Evolutionary conservation across 2,888 invertebrate species (phyloP).

Genomic region (Xylota segnis): DNA sequence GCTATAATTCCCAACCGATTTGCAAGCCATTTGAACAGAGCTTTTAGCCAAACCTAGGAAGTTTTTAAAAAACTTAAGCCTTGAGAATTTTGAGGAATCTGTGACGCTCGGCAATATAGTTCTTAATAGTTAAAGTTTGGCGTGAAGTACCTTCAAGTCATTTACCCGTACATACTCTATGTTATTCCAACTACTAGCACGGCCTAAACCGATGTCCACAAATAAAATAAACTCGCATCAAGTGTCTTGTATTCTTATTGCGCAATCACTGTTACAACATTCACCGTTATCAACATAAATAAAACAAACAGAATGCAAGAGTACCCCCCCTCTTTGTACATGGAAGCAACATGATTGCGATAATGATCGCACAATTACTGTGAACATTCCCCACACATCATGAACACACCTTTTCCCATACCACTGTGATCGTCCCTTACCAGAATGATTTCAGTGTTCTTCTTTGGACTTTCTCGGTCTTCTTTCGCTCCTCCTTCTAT

Average conservation of each 20-base stretch:
- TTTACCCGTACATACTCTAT: too few species aligned
- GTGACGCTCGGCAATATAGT: too few species aligned
- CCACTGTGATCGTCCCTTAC: slow-evolving; percentile 21
- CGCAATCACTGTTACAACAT: slow-evolving; percentile 40
- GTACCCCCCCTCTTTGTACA: background rate
- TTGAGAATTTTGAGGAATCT: too few species aligned
- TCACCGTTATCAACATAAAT: slow-evolving; percentile 26
- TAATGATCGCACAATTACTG: slow-evolving; percentile 52
- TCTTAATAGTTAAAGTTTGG: too few species aligned
- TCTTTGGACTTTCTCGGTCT: slow-evolving; percentile 11
- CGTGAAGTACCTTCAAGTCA: too few species aligned
- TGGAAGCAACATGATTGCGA: slow-evolving; percentile 40
- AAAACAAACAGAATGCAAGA: slow-evolving; percentile 23
- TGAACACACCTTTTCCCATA: background rate
- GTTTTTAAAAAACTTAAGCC: too few species aligned
- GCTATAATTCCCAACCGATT: too few species aligned
- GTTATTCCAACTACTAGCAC: background rate
- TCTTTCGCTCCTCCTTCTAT: slow-evolving; percentile 31
- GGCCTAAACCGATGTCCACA: background rate
- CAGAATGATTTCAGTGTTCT: slow-evolving; percentile 22
- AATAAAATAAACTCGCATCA: background rate
- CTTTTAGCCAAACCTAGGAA: too few species aligned
- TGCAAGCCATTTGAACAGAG: too few species aligned
- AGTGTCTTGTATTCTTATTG: slow-evolving; percentile 9
- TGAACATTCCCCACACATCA: slow-evolving; percentile 9